Evolutionary conservation across 2,888 invertebrate genomes (phyloP), one percentile per base, ranked within the genome.

Genomic region (Chesias legatella): DNA sequence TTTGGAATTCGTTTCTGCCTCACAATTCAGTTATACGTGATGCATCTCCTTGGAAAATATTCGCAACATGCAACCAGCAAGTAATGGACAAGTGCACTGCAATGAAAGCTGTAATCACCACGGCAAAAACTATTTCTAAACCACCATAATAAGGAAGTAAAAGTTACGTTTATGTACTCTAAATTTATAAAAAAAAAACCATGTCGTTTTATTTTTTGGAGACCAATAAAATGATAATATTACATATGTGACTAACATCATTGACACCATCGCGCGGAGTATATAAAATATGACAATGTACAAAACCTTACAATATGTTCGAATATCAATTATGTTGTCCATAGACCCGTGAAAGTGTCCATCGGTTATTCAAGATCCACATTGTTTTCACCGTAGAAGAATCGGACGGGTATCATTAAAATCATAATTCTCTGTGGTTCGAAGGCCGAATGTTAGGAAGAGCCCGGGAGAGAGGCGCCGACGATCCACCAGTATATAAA

Each of bases 391-490:
- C 86, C 75, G 67, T 67, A 82, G 78, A 79, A 70, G 79, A 82
- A 81, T 83, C 76, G 75, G 76, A 75, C 76, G 72, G 65, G 78
- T 82, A 78, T 81, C 81, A 85, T 88, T 86, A 86, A 83, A 85
- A 78, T 85, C 84, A 88, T 86, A 88, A 86, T 84, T 85, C 86
- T 85, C 83, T 67, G 70, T 70, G 77, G 76, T 68, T 77, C 81
- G 86, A 86, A 88, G 88, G 88, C 88, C 88, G 79, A 82, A 80
- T 80, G 72, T 85, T 84, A 83, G 84, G 84, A 85, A 83, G 86
- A 84, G 79, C 64, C 71, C 71, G 80, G 85, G 86, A 86, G 86
- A 86, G 88, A 80, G 88, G 88, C 74, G 77, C 66, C 73, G 70
- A 43, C 76, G 66, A 68, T 47, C 67, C 67, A 72, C 67, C 67